Evolutionary conservation across 2,797 vertebrate species (phyloP).

Genomic region (Mus minutoides): DNA sequence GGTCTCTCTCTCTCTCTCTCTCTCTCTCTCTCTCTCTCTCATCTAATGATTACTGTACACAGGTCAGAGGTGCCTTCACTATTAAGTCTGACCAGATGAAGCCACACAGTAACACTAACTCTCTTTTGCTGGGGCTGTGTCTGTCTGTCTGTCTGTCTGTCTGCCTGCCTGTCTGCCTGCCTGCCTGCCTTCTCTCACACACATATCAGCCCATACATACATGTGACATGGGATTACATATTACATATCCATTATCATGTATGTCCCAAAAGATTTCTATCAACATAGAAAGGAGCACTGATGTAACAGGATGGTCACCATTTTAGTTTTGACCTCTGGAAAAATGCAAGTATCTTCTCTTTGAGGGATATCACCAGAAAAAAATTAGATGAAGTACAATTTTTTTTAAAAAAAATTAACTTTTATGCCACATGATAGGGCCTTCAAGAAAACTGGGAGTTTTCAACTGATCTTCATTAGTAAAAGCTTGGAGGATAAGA

Average conservation of each 20-base stretch:
- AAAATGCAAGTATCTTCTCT: slow-evolving; percentile 1
- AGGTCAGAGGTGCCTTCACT: not conserved
- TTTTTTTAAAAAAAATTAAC: slow-evolving; percentile 9
- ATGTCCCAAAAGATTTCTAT: not conserved
- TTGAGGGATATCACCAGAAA: not conserved
- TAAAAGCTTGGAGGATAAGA: slow-evolving; percentile 21
- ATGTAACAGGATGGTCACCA: not conserved
- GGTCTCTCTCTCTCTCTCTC: not conserved
- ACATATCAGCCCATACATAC: not conserved
- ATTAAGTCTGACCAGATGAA: not conserved
- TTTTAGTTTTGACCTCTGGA: not conserved
- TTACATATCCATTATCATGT: not conserved
- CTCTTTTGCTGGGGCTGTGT: not conserved
- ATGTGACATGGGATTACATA: not conserved
- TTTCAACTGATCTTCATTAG: not conserved
- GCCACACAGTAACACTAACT: not conserved
- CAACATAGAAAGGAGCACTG: not conserved
- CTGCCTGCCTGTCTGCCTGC: too few relatives aligned
- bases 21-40: not conserved
- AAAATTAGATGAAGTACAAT: not conserved
- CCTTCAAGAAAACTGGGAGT: not conserved
- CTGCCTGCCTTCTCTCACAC: not conserved
- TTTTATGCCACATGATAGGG: not conserved
- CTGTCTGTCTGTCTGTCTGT: not conserved
- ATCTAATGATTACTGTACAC: not conserved